Evolutionary conservation across 2,888 invertebrate species (phyloP), one percentile per base, ranked within the genome.

Genomic region (Conops quadrifasciatus): DNA sequence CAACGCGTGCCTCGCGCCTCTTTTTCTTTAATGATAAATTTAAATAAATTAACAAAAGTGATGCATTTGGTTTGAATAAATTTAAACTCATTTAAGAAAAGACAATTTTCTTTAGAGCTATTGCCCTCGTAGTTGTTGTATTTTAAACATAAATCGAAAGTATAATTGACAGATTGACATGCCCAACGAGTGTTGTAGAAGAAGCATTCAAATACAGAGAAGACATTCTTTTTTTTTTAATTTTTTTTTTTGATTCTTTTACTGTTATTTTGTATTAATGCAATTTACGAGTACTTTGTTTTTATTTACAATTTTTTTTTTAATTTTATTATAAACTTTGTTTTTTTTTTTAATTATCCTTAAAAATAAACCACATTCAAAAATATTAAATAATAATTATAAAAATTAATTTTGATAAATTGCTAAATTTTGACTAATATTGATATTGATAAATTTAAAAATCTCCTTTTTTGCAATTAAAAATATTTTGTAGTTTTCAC

Each of bases 101-200:
- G 60, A 36, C 16, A 36, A 1, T 3, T 60, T 36, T 1, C 24
- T 53, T 53, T 53, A 51, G 53, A 21, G 53, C 19, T 24, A 36
- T 7, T 36, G 5, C 36, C 9, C 9, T 36, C 36, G 36, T 7
- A 4, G 36, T 36, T 36, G 36, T 7, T 7, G 5, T 36, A 36
- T 36, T 53, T 53, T 19, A 49, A 28, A 15, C 36, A 36, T 60
- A 26, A 60, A 60, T 60, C 59, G 60, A 30, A 60, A n/a, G 28
- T 60, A 13, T n/a, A 60, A 60, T 60, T 36, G 36, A 60, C n/a
- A 28, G 36, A 30, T 30, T 60, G 60, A 60, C 60, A 36, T 24
- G 11, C 13, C 19, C 30, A n/a, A 1, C 11, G 51, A 26, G 28
- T 64, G 15, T n/a, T 36, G 9, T 21, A n/a, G 7, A n/a, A 53